Conservation (phyloP, 2,113 vertebrate genomes). For the Nycticorax nycticorax region DNA sequence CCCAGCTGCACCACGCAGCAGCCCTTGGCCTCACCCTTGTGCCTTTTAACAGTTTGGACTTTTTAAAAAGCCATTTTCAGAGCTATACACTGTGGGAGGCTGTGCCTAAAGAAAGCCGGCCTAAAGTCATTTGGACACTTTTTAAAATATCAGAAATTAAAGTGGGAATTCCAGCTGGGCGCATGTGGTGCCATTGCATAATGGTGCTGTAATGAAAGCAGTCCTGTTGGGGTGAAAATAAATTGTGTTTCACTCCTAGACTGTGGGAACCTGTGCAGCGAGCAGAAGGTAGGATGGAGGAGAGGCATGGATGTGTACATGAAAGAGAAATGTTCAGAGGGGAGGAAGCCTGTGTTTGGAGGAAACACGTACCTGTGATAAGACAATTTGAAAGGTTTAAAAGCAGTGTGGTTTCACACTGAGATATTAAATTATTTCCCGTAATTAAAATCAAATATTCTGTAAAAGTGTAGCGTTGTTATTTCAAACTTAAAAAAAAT, state of each 20-base stretch:
- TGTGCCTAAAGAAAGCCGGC: neutral
- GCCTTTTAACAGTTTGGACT: neutral
- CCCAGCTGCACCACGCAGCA: neutral
- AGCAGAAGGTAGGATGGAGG: neutral
- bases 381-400: neutral
- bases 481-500: neutral
- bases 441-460: neutral
- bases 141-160: neutral
- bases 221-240: neutral
- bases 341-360: neutral
- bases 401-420: neutral
- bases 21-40: neutral
- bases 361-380: neutral
- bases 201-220: accelerated
- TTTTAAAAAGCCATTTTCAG: neutral
- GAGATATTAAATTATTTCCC: neutral
- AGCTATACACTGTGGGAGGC: neutral
- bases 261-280: neutral
- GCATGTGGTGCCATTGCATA: accelerated
- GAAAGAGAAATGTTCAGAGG: neutral
- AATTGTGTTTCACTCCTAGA: neutral
- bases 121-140: neutral
- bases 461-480: neutral
- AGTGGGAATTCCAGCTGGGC: neutral
- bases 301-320: accelerated